Base-by-base conservation (phyloP, 1,140 invertebrate genomes). In the Hycleus cichorii region DNA sequence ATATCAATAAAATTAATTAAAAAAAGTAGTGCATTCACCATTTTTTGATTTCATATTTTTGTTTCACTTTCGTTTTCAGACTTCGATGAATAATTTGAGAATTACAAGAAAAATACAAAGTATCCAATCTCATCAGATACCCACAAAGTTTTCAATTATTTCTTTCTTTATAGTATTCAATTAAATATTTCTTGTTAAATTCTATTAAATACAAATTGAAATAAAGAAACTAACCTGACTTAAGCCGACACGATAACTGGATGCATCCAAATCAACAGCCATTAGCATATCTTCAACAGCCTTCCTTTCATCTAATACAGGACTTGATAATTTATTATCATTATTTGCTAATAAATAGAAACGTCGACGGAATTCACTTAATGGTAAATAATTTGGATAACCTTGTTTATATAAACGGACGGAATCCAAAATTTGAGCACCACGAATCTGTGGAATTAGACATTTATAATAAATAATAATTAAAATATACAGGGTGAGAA, bases 401-500 rank as follows among this genome's bases (percentile, higher is more conserved):
- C 94, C 93, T 76, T 94, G 89, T 69, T 95, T 94, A 77, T 93
- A 87, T 45, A 97, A 78, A 18, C 94, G 81, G 8, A 95, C 85
- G 11, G 91, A 87, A 65, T 95, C 90, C 44, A 97, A 78, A 24
- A 97, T 84, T 78, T 97, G 90, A 61, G 88, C 87, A 18, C 93
- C 92, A 66, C 93, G 83, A 63, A 97, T 82, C 88, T 95, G 77
- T 39, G 76, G 76, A 24, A 3, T 1, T 4, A n/a, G 0, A 6
- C 5, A 46, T 7, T 7, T 39, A 2, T 39, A 39, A 7, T 7
- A 39, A 7, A 39, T 7, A 39, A 39, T 39, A 10, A 10, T 39
- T 39, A 39, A 39, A 39, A 39, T 7, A 6, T 6, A 39, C 6
- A 39, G 2, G 39, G 10, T 39, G 10, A 7, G 39, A 1, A 6